Evolutionary conservation across 2,797 vertebrate genomes (phyloP).

Genomic region (Thunnus albacares): DNA sequence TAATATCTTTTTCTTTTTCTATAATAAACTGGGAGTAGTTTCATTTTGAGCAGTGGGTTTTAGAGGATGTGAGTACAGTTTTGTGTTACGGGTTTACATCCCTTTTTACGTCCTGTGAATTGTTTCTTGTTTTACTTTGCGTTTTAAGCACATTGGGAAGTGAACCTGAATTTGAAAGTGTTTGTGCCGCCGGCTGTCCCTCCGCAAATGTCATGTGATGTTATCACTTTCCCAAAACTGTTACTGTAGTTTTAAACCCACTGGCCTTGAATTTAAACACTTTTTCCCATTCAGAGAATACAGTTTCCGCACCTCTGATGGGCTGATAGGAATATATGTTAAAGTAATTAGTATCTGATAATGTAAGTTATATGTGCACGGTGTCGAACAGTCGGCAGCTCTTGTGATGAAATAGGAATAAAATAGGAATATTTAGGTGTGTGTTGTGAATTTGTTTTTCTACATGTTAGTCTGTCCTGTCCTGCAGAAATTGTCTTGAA

Average conservation of each 20-base stretch:
- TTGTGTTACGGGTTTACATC: conserved; percentile 60
- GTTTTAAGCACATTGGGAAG: conserved; percentile 61
- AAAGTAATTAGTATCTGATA: not conserved
- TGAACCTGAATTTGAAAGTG: conserved; percentile 72
- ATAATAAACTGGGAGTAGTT: not conserved
- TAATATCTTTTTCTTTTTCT: not conserved
- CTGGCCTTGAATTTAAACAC: not conserved
- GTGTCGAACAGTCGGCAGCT: not conserved
- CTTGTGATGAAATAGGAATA: too few relatives aligned
- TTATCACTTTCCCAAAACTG: not conserved
- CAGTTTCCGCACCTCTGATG: not conserved
- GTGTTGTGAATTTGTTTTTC: not conserved
- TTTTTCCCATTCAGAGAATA: not conserved
- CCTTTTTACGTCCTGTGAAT: conserved; percentile 40
- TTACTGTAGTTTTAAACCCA: not conserved
- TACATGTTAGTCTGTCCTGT: not conserved
- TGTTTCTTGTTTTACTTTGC: conserved; percentile 39
- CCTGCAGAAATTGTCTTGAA: not conserved
- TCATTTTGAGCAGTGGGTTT: not conserved
- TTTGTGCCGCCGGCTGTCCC: not conserved
- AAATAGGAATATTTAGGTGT: too few relatives aligned
- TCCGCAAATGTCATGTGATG: too few relatives aligned
- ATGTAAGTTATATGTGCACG: not conserved
- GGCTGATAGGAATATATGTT: not conserved
- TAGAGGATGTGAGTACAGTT: conserved; percentile 55